Percentiles rank a stretch among this genome's conserved stretches.
These are phyloP conservation scores for Nephila pilipes DNA, from an alignment of 1,140 invertebrate genomes.

Conservation along the genomic window DNA sequence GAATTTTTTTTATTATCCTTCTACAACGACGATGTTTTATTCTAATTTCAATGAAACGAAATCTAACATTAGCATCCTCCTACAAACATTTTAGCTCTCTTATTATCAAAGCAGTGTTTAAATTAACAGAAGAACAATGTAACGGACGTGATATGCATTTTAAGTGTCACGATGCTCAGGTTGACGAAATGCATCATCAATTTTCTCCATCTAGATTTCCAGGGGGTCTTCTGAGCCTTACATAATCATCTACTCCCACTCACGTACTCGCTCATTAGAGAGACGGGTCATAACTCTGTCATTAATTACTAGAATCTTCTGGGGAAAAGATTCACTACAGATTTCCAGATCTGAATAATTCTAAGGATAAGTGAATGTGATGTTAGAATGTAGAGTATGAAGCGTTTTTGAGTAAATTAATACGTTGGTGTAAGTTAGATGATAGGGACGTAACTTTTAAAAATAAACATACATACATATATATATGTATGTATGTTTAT, in stretches of 20 bases:
- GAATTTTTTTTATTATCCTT: no score
- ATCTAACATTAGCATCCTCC: neutral
- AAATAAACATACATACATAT: no score
- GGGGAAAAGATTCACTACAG: neutral
- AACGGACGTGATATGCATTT: neutral
- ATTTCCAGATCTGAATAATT: neutral
- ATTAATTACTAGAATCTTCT: neutral
- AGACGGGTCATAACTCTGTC: conserved; percentile 21
- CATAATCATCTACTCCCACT: neutral
- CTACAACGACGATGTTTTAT: no score
- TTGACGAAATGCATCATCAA: neutral
- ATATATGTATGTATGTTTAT: no score
- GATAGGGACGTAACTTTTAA: no score
- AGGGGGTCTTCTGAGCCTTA: neutral
- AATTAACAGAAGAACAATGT: neutral
- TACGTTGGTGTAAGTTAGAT: no score
- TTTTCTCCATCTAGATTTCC: neutral
- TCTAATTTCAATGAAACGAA: no score
- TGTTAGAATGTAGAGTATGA: no score
- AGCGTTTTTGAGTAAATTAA: no score
- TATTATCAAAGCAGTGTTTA: neutral
- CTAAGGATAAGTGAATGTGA: no score
- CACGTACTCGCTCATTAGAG: neutral
- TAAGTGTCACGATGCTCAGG: neutral
- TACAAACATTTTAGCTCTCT: neutral